phyloP scores from a whole-genome alignment of 2,113 vertebrate genomes.

The Prochilodus magdalenae region DNA sequence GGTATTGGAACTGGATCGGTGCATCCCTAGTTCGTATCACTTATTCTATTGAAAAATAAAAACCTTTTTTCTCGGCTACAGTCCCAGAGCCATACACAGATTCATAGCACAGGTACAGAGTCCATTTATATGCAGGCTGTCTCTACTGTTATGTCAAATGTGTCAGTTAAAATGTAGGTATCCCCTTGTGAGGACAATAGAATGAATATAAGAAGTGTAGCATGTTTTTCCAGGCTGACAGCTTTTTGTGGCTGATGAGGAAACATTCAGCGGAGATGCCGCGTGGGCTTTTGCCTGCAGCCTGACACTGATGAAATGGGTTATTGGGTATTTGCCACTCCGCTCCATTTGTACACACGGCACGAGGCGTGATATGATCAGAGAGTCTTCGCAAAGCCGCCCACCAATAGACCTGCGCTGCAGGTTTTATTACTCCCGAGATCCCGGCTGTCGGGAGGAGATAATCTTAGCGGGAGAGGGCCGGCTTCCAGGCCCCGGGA shows the following conservation, averaged over 20 bases:
- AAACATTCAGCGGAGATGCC: constrained; percentile 11
- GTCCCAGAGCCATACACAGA: constrained; percentile 25
- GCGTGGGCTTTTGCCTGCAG: constrained; percentile 30
- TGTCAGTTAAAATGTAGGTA: constrained; percentile 10
- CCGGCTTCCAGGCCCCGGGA: constrained; percentile 38
- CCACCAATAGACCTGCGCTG: constrained; percentile 47
- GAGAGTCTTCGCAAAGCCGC: constrained; percentile 40
- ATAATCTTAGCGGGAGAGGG: constrained; percentile 51
- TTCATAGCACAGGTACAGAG: background rate
- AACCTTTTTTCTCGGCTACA: background rate
- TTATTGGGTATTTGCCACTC: constrained; percentile 43
- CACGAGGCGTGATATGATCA: constrained; percentile 51
- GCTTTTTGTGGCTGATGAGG: constrained; percentile 26
- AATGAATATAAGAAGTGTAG: background rate
- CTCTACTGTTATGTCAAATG: background rate
- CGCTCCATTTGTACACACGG: constrained; percentile 47
- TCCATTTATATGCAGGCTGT: background rate
- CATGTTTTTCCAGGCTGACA: constrained; percentile 27
- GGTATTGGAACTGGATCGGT: too few relatives aligned
- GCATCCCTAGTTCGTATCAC: background rate
- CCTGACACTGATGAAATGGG: constrained; percentile 48
- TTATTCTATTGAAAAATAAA: constrained; percentile 13
- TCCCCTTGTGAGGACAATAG: constrained; percentile 2
- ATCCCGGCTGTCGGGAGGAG: constrained; percentile 53
- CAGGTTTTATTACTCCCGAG: constrained; percentile 56